phyloP scores from a whole-genome alignment of 2,113 vertebrate species.

The Gopherus flavomarginatus region DNA sequence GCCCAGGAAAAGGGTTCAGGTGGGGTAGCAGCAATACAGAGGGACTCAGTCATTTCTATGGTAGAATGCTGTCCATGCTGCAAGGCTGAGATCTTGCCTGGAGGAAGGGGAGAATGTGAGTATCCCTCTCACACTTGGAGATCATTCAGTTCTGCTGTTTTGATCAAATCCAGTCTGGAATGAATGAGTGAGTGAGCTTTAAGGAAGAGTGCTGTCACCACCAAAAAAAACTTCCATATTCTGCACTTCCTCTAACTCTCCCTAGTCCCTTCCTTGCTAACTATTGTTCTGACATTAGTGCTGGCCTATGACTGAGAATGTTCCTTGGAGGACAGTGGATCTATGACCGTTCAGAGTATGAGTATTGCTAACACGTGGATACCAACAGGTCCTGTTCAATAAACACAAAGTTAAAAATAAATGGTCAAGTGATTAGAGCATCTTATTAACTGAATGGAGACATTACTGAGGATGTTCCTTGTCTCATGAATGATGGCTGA shows the following conservation, averaged over 20 bases:
- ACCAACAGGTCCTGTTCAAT: too few relatives aligned
- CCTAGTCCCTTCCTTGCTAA: not conserved
- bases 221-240: not conserved
- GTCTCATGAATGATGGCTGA: rapidly evolving
- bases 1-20: not conserved
- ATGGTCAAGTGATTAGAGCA: not conserved
- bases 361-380: rapidly evolving
- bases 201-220: not conserved
- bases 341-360: too few relatives aligned
- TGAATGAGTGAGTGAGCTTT: not conserved
- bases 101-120: not conserved
- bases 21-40: not conserved
- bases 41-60: rapidly evolving
- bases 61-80: not conserved
- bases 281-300: not conserved
- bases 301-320: rapidly evolving
- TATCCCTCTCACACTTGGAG: not conserved
- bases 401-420: not conserved
- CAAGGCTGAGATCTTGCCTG: not conserved
- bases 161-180: not conserved
- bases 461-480: not conserved
- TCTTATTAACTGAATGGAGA: not conserved
- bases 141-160: not conserved
- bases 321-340: not conserved
- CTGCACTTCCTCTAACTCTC: not conserved